These are phyloP conservation scores for Melanotaenia duboulayi DNA, from an alignment of 2,113 vertebrate species.

Conservation along the genomic window DNA sequence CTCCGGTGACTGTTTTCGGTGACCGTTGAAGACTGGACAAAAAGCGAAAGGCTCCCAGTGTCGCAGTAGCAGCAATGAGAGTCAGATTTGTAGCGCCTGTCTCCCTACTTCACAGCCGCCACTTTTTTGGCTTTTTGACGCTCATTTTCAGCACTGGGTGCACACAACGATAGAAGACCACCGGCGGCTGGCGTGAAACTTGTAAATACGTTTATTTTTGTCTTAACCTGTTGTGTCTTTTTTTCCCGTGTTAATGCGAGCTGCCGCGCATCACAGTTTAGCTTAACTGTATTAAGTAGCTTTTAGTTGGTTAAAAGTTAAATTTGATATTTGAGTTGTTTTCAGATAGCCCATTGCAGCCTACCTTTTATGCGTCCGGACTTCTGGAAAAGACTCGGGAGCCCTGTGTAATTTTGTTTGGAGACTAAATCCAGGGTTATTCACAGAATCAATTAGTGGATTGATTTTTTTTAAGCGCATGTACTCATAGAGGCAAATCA, in stretches of 20 bases:
- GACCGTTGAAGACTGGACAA: conserved; percentile 24
- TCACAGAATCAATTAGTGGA: conserved; percentile 58
- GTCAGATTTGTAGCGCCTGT: conserved; percentile 21
- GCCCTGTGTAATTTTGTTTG: conserved; percentile 27
- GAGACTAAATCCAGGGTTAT: conserved; percentile 12
- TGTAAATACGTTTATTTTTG: not conserved
- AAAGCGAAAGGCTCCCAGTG: conserved; percentile 38
- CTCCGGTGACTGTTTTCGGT: not conserved
- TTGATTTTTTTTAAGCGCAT: conserved; percentile 48
- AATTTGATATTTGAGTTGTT: conserved; percentile 43
- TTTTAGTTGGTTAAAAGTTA: conserved; percentile 7
- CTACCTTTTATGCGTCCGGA: not conserved
- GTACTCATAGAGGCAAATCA: not conserved
- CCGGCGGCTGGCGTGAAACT: not conserved
- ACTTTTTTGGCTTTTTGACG: conserved; percentile 24
- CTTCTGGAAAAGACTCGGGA: conserved; percentile 8
- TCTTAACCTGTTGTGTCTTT: conserved; percentile 72
- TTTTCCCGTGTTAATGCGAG: conserved; percentile 47
- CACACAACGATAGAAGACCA: not conserved
- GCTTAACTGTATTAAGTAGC: conserved; percentile 10
- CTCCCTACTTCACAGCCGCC: conserved; percentile 16
- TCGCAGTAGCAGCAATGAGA: conserved; percentile 51
- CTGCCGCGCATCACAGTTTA: conserved; percentile 30
- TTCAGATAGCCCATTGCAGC: not conserved
- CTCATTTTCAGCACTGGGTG: not conserved